phyloP scores from a whole-genome alignment of 1,140 invertebrate species.

The Orchesella cincta region DNA sequence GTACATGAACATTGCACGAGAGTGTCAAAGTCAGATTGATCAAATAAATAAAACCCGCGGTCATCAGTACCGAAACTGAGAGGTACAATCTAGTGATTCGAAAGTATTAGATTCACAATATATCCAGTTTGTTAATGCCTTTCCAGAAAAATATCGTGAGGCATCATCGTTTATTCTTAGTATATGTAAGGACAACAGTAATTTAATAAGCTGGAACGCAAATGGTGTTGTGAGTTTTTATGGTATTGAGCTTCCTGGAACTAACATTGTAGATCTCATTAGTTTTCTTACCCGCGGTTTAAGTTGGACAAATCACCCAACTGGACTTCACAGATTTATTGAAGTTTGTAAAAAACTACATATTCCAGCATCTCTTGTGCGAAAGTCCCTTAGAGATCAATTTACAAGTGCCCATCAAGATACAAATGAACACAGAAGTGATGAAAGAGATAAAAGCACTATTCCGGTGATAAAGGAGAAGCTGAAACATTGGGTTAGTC shows the following conservation, averaged over 20 bases:
- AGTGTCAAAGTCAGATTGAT: no score
- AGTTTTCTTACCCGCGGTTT: not conserved
- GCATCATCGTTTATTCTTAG: not conserved
- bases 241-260: not conserved
- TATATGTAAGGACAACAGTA: not conserved
- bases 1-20: no score
- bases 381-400: no score
- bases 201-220: not conserved
- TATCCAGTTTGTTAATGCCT: not conserved
- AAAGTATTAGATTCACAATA: not conserved
- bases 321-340: conserved; percentile 5
- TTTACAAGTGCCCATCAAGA: no score
- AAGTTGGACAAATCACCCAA: not conserved
- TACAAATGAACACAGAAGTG: no score
- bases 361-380: not conserved
- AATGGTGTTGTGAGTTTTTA: not conserved
- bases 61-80: not conserved
- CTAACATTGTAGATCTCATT: not conserved
- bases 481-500: not conserved
- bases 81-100: not conserved
- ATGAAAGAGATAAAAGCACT: not conserved
- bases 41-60: no score
- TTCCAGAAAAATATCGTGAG: not conserved
- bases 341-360: not conserved
- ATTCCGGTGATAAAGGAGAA: conserved; percentile 6